Base-by-base conservation (phyloP, 2,113 vertebrate genomes). In the Hypomesus transpacificus region DNA sequence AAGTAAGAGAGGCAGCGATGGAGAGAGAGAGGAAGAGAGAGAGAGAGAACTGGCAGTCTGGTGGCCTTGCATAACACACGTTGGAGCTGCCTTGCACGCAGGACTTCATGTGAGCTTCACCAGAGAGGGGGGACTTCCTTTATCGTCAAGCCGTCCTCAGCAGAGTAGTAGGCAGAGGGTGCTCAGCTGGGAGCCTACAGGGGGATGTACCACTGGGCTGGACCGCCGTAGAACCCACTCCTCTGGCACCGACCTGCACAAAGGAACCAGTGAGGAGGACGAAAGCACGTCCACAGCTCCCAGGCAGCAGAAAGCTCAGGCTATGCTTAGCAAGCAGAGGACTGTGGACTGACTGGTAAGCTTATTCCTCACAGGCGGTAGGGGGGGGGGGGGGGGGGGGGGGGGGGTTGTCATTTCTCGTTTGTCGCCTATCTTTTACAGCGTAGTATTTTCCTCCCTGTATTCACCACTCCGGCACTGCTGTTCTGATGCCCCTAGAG, bases 31-130 rank as follows among this genome's bases (percentile, higher is more conserved):
- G 73, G 14, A 54, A 53, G 61, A 82, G 84, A 86, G 87, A 84
- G 73, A 64, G 88, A 90, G 89, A 88, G 88, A 91, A 90, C 93
- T 94, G 93, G 92, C 91, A 92, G 90, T 89, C 85, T 88, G 80
- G 89, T 90, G 90, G 88, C 85, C 87, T 91, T 94, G 92, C 92
- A 93, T 93, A 92, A 91, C 85, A 91, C 91, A 88, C 86, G 81
- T 83, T 87, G 87, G 87, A 89, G 87, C 80, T 85, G 86, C 80
- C 79, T 90, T 89, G 74, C 82, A 81, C 82, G 89, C 91, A 89
- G 91, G 50, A 91, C 90, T 85, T 85, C 88, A 83, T 84, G 83
- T 81, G 74, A 87, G 88, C 86, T 90, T 87, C 85, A 73, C 64
- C 84, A 75, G 90, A 86, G 70, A 62, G 76, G 85, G 75, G 87